Evolutionary conservation across 2,113 vertebrate species (phyloP).

Genomic region (Sinocyclocheilus maitianheensis): DNA sequence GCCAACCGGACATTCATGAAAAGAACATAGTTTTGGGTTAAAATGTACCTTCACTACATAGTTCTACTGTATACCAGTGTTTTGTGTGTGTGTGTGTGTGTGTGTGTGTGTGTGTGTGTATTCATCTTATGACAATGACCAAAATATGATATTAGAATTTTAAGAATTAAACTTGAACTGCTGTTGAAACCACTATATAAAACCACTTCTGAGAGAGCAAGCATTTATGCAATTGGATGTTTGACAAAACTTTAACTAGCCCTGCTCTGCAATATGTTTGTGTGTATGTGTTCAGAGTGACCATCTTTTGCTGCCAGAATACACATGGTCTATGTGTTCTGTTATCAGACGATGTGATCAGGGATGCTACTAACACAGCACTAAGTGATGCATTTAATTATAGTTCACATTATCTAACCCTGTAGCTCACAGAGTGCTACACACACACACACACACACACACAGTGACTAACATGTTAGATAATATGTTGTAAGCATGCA

Average conservation of each 20-base stretch:
- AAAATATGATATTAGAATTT: no score
- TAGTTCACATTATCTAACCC: slow-evolving; percentile 33
- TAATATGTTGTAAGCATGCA: not conserved
- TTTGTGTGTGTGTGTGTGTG: no score
- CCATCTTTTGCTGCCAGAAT: not conserved
- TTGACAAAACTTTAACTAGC: not conserved
- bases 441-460: no score
- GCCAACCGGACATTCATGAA: no score
- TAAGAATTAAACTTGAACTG: no score
- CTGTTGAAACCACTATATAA: no score
- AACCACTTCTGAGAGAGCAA: no score
- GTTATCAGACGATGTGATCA: not conserved
- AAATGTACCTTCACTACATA: no score
- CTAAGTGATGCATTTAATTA: slow-evolving; percentile 39
- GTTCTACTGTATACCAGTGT: no score
- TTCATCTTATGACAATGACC: no score
- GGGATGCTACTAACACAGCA: not conserved
- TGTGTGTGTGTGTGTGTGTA: no score
- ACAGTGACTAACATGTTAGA: not conserved
- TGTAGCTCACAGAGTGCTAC: not conserved
- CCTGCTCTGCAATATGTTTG: not conserved
- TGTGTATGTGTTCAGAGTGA: not conserved
- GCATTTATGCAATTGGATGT: not conserved
- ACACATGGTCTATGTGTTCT: not conserved
- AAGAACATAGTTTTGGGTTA: no score